Evolutionary conservation across 2,797 vertebrate species (phyloP).

Genomic region (Triplophysa bombifrons): DNA sequence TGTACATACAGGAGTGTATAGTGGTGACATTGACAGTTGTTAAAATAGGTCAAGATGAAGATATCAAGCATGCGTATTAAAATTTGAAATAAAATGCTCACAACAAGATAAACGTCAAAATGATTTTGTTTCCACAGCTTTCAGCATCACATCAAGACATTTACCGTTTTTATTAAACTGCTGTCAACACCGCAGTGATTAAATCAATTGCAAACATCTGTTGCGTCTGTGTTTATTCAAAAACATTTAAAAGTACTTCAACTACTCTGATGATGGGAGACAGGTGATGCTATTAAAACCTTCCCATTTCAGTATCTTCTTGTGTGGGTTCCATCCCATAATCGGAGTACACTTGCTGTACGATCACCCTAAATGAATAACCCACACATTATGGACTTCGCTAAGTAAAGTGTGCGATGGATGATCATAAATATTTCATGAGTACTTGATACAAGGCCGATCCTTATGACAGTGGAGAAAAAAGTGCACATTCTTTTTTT

Average conservation of each 20-base stretch:
- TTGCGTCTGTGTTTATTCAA: constrained; percentile 34
- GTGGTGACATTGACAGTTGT: too few relatives aligned
- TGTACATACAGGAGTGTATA: too few relatives aligned
- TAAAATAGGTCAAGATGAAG: too few relatives aligned
- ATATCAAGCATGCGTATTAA: not conserved
- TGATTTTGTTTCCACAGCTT: constrained; percentile 55
- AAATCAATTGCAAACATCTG: constrained; percentile 56
- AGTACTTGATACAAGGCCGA: constrained; percentile 45
- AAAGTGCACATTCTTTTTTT: constrained; percentile 12
- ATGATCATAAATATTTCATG: constrained; percentile 56
- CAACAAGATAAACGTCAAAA: constrained; percentile 18
- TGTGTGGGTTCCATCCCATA: not conserved
- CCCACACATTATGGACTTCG: not conserved
- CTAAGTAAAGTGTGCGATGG: constrained; percentile 1
- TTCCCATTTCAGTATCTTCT: not conserved
- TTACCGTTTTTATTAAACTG: constrained; percentile 68
- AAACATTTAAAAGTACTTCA: constrained; percentile 8
- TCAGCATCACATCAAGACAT: constrained; percentile 59
- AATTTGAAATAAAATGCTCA: not conserved
- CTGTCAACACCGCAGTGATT: constrained; percentile 64
- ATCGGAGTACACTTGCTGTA: not conserved
- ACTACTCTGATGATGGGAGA: not conserved
- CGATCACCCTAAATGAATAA: constrained; percentile 16
- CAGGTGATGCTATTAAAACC: not conserved
- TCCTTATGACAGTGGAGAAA: constrained; percentile 33